Percentiles rank a stretch among this genome's conserved stretches.
These are phyloP conservation scores for Lepilemur septentrionalis DNA, from an alignment of 2,797 vertebrate species.

Conservation along the genomic window DNA sequence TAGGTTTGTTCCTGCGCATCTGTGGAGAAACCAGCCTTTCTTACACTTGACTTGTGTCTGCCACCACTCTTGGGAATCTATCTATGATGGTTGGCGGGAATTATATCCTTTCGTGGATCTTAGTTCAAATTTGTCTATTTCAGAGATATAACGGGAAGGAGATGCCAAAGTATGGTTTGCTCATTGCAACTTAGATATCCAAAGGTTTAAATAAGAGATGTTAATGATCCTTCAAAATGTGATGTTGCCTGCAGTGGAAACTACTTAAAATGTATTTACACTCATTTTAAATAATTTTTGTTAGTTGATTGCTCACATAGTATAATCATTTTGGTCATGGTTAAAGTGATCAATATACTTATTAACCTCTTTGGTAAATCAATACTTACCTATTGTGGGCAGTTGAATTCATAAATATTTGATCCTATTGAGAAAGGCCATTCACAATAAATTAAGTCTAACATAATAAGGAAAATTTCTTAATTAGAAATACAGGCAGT, in stretches of 20 bases:
- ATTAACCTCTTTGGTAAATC: constrained; percentile 11
- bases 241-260: neutral
- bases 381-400: neutral
- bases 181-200: neutral
- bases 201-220: neutral
- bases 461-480: neutral
- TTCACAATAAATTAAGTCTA: constrained; percentile 9
- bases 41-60: neutral
- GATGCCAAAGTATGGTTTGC: neutral
- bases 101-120: neutral
- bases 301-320: neutral
- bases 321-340: neutral
- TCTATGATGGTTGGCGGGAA: neutral
- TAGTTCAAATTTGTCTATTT: neutral
- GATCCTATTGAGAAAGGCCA: neutral
- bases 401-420: neutral
- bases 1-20: neutral
- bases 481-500: neutral
- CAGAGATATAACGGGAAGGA: neutral
- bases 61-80: neutral
- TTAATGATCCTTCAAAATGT: neutral
- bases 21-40: neutral
- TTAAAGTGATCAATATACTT: constrained; percentile 3
- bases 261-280: neutral
- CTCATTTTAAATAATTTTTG: neutral